These are phyloP conservation scores for Drosophila incognita DNA, from an alignment of 2,888 invertebrate species.

Conservation along the genomic window DNA sequence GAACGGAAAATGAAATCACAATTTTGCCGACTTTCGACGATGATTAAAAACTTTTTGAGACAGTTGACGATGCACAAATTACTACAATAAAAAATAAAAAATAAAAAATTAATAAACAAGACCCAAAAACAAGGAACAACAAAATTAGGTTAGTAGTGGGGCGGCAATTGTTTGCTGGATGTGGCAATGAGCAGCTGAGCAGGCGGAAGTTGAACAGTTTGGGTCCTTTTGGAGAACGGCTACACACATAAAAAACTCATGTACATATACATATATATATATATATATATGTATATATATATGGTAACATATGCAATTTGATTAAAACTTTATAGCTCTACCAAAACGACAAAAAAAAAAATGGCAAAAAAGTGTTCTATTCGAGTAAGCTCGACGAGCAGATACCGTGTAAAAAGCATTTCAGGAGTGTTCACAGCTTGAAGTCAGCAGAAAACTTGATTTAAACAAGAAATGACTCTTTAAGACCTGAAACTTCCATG, in stretches of 20 bases:
- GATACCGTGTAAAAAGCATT: neutral
- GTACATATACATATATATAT: too few relatives aligned
- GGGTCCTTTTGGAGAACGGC: neutral
- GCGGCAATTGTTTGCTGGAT: constrained; percentile 9
- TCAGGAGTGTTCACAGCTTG: neutral
- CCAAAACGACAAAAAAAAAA: constrained; percentile 17
- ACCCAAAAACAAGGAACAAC: constrained; percentile 9
- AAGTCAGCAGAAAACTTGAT: neutral
- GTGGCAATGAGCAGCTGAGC: neutral
- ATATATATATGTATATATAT: neutral
- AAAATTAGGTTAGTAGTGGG: constrained; percentile 50
- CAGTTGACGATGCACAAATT: constrained; percentile 70
- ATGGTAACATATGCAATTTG: constrained; percentile 64
- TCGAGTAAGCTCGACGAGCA: neutral
- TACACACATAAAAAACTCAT: neutral
- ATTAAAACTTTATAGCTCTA: constrained; percentile 31
- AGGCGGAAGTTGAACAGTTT: neutral
- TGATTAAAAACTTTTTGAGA: constrained; percentile 74
- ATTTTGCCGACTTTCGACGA: constrained; percentile 57
- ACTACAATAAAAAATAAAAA: constrained; percentile 27
- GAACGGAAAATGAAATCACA: constrained; percentile 11
- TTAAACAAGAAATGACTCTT: too few relatives aligned
- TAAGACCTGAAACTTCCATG: neutral
- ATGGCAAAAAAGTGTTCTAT: neutral
- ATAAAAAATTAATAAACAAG: constrained; percentile 14